Conservation (phyloP, 2,113 vertebrate species). For the Chelonoidis abingdonii region DNA sequence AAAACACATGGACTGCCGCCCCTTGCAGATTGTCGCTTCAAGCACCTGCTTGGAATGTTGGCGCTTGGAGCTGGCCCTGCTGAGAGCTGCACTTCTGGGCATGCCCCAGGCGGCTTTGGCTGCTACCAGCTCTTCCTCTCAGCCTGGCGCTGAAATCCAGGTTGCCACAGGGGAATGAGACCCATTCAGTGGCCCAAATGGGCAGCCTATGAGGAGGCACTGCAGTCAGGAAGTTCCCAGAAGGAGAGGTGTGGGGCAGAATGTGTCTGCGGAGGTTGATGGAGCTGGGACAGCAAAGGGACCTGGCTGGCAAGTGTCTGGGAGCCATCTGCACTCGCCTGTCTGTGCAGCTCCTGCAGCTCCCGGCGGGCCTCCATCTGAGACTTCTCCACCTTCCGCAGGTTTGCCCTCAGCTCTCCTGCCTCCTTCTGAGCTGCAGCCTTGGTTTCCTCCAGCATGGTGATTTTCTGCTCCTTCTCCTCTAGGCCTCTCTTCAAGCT, state of each 20-base stretch:
- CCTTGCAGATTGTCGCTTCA: too few relatives aligned
- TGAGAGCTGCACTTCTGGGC: not conserved
- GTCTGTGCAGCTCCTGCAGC: slow-evolving; percentile 82
- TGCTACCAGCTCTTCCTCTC: not conserved
- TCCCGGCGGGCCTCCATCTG: slow-evolving; percentile 74
- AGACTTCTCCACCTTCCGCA: slow-evolving; percentile 79
- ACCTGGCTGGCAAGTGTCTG: not conserved
- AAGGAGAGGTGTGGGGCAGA: not conserved
- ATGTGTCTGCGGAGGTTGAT: not conserved
- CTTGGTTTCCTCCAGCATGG: slow-evolving; percentile 77
- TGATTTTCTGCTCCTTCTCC: slow-evolving; percentile 81
- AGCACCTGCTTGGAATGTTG: too few relatives aligned
- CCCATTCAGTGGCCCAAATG: not conserved
- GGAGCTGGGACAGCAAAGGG: not conserved
- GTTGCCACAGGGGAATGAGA: not conserved
- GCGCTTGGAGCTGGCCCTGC: too few relatives aligned
- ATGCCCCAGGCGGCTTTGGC: not conserved
- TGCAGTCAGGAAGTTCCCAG: not conserved
- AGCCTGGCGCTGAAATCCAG: not conserved
- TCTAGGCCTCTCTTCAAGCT: slow-evolving; percentile 82
- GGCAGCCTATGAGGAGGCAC: not conserved
- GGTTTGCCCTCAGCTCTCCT: slow-evolving; percentile 68
- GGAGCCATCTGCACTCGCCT: slow-evolving; percentile 72
- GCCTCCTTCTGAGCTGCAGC: slow-evolving; percentile 75
- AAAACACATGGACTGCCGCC: too few relatives aligned